Base-by-base conservation (phyloP, 2,888 invertebrate genomes). In the Pasiphila rectangulata region DNA sequence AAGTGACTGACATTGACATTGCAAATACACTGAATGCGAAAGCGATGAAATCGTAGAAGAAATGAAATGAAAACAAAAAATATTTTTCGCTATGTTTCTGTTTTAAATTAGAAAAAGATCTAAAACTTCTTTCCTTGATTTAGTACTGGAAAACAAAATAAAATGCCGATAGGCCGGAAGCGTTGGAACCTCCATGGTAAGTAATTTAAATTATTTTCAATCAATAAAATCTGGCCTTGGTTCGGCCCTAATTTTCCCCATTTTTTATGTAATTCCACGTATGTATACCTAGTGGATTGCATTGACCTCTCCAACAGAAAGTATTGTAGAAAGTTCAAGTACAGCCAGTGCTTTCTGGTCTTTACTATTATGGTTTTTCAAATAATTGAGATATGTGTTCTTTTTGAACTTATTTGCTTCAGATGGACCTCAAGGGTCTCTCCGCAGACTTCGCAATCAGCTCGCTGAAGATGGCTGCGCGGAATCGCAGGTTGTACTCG, bases 381-480 rank as follows among this genome's bases (percentile, higher is more conserved):
- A 25, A 17, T 12, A 23, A 36, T 6, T 40, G n/a, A 39, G 29
- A 40, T 47, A 45, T 49, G 58, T 64, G 63, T 75, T 63, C 71
- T 75, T 76, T 77, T 67, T 69, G 66, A 65, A 57, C 46, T 48
- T 43, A 53, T 55, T 80, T 73, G 59, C 68, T 83, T 63, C 82
- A 93, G 93, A 93, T 88, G 92, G 92, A 53, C 91, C 92, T 60
- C 89, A 90, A 81, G 91, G 91, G 56, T 93, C 93, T 36, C 76
- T 93, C 42, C 90, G 90, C 67, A 81, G 93, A 38, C 79, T 93
- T 36, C 85, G 93, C 17, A 91, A 91, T 67, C 95, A 95, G 68
- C 82, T 96, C 55, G 96, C 96, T 0, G 95, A 95, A 67, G 96
- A 96, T 79, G 96, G 96, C 4, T 96, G 96, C 75, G 94, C 95